Conservation (phyloP, 2,113 vertebrate genomes). For the Gnathonemus echidnorhynchus region DNA sequence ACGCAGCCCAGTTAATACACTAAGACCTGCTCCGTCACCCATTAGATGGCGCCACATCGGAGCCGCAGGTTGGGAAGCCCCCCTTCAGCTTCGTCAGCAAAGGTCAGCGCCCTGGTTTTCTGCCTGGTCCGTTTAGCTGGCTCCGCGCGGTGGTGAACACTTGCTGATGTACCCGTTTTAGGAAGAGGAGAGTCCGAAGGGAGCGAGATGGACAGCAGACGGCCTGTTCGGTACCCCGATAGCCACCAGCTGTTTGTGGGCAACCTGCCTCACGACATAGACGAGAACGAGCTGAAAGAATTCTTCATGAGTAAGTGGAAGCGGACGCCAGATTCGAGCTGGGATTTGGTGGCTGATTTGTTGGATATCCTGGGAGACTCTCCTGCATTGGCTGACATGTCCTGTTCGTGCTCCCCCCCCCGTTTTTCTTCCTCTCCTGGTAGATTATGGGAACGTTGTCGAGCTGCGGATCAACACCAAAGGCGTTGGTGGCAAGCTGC, state of each 20-base stretch:
- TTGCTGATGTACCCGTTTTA: constrained; percentile 31
- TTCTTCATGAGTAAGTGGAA: constrained; percentile 87
- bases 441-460: constrained; percentile 89
- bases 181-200: constrained; percentile 76
- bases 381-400: not conserved
- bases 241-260: constrained; percentile 95
- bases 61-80: constrained; percentile 61
- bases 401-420: too few relatives aligned
- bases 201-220: constrained; percentile 77
- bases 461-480: constrained; percentile 98
- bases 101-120: constrained; percentile 39
- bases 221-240: constrained; percentile 84
- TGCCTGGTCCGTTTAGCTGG: not conserved
- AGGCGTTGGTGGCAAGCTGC: constrained; percentile 90
- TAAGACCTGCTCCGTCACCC: not conserved
- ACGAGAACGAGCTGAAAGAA: constrained; percentile 87
- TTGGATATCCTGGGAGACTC: not conserved
- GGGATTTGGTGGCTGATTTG: not conserved
- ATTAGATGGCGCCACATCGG: constrained; percentile 54
- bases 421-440: not conserved
- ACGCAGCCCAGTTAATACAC: not conserved
- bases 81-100: constrained; percentile 62
- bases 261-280: constrained; percentile 86
- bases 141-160: not conserved
- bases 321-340: not conserved